phyloP scores from a whole-genome alignment of 2,888 invertebrate species.

The Volucella inanis region DNA sequence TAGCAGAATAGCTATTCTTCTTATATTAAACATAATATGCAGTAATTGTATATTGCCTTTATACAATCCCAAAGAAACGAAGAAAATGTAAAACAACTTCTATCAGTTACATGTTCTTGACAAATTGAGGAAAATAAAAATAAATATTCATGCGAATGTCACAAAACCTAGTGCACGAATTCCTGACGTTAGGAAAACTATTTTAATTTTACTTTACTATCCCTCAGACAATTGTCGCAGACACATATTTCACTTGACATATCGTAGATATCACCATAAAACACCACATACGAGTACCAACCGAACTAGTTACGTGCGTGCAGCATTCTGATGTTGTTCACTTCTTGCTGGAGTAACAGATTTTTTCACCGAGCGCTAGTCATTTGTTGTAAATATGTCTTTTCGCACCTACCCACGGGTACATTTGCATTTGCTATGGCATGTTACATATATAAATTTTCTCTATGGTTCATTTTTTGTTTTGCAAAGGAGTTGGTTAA shows the following conservation, averaged over 20 bases:
- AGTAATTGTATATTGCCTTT: not conserved
- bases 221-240: constrained; percentile 73
- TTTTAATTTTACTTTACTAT: constrained; percentile 57
- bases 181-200: constrained; percentile 51
- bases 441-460: constrained; percentile 26
- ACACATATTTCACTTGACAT: constrained; percentile 74
- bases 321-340: constrained; percentile 39
- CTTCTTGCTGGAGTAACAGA: constrained; percentile 21
- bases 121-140: constrained; percentile 63
- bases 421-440: constrained; percentile 35
- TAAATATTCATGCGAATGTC: constrained; percentile 39
- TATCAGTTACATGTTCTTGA: constrained; percentile 51
- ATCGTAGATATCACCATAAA: constrained; percentile 74
- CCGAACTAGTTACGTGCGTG: constrained; percentile 67
- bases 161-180: constrained; percentile 51
- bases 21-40: not conserved
- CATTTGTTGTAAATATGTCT: constrained; percentile 49
- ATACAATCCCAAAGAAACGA: not conserved
- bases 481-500: constrained; percentile 1
- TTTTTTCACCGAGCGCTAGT: constrained; percentile 61
- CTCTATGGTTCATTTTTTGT: constrained; percentile 48
- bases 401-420: constrained; percentile 64
- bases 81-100: constrained; percentile 14
- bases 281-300: constrained; percentile 67
- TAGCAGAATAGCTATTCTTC: too few relatives aligned